These are phyloP conservation scores for Sandelia bainsii DNA, from an alignment of 2,797 vertebrate genomes.

Conservation along the genomic window DNA sequence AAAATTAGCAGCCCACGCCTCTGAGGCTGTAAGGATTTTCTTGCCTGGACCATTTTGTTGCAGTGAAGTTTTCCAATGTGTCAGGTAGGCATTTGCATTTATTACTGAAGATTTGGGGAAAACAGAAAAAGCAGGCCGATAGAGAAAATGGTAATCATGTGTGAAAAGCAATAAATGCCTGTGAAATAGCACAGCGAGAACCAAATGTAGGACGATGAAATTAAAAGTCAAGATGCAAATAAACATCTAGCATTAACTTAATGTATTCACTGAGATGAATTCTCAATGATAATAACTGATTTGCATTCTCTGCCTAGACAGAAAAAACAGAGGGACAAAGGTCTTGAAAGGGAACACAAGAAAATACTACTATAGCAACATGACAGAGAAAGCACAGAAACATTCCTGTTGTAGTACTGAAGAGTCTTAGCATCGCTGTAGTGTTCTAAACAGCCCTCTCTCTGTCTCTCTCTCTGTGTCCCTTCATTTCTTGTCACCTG, in stretches of 20 bases:
- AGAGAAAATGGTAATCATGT: background rate
- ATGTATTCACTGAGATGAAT: background rate
- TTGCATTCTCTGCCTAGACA: background rate
- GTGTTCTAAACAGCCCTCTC: too few species aligned
- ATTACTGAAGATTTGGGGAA: background rate
- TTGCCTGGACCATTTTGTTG: background rate
- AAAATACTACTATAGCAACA: background rate
- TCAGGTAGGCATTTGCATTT: background rate
- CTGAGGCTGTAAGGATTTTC: background rate
- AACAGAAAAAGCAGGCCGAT: background rate
- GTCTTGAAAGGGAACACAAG: background rate
- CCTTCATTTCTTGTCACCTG: background rate
- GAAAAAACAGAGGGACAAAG: background rate
- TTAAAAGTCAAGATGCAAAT: constrained; percentile 4
- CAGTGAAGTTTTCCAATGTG: background rate
- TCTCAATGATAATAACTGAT: background rate
- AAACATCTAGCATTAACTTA: background rate
- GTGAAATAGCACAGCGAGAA: background rate
- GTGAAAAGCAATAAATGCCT: background rate
- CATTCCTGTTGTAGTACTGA: background rate
- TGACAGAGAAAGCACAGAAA: too few species aligned
- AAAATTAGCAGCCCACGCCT: background rate
- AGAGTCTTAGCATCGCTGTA: background rate
- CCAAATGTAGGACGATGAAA: background rate
- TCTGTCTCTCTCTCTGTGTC: too few species aligned